phyloP scores from a whole-genome alignment of 1,140 invertebrate species.

The Galendromus occidentalis region DNA sequence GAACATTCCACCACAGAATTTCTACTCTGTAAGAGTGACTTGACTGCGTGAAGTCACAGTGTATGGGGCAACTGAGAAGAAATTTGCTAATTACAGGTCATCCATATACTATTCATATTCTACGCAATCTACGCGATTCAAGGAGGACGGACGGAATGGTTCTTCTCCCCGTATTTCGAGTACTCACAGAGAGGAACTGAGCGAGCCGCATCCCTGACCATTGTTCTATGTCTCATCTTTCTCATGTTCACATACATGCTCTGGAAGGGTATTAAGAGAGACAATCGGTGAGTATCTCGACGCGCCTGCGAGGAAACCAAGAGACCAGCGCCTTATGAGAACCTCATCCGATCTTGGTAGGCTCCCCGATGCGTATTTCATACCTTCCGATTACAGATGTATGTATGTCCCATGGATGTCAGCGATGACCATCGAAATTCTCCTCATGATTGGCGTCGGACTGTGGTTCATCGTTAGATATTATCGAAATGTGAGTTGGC shows the following conservation, averaged over 20 bases:
- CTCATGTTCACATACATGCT: background rate
- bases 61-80: too few species aligned
- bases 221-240: background rate
- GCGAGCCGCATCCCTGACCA: constrained; percentile 6
- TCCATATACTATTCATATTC: constrained; percentile 15
- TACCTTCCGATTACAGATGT: constrained; percentile 12
- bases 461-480: constrained; percentile 18
- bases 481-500: constrained; percentile 18
- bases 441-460: constrained; percentile 17
- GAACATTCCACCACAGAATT: too few species aligned
- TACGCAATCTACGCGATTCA: constrained; percentile 16
- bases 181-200: constrained; percentile 10
- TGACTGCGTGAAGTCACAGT: too few species aligned
- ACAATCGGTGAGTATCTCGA: background rate
- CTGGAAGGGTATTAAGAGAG: background rate
- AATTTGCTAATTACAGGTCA: constrained; percentile 7
- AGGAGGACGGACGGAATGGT: constrained; percentile 17
- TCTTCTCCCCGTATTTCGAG: constrained; percentile 18
- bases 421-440: constrained; percentile 16
- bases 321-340: too few species aligned
- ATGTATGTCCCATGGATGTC: constrained; percentile 19
- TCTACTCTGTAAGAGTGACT: too few species aligned
- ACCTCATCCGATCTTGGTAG: too few species aligned
- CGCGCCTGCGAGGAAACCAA: too few species aligned
- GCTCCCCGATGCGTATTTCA: too few species aligned